Evolutionary conservation across 2,113 vertebrate species (phyloP).

Genomic region (Montifringilla adamsi): DNA sequence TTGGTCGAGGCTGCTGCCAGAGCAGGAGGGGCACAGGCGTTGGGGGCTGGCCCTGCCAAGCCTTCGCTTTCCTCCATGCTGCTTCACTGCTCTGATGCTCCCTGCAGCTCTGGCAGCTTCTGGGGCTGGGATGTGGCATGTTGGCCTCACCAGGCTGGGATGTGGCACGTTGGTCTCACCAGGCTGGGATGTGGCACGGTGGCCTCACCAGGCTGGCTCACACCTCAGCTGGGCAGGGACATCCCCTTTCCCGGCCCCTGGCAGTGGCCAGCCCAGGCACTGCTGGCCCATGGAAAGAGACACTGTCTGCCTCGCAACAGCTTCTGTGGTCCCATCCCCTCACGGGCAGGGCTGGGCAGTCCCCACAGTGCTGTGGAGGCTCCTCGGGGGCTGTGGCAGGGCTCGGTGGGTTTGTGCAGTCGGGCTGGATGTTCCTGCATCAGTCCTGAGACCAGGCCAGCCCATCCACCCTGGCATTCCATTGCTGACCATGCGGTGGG

Average conservation of each 20-base stretch:
- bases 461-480: neutral
- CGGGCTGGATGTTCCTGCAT: accelerated
- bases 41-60: accelerated
- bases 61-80: accelerated
- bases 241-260: neutral
- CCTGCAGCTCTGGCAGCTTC: neutral
- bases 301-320: accelerated
- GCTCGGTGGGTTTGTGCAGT: neutral
- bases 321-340: neutral
- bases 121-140: accelerated
- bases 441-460: neutral
- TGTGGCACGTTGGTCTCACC: too few species aligned
- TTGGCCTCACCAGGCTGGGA: accelerated
- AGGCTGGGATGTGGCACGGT: accelerated
- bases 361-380: accelerated
- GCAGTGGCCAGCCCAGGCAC: accelerated
- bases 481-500: accelerated
- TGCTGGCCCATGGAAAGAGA: neutral
- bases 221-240: neutral
- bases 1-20: accelerated
- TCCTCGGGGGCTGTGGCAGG: neutral
- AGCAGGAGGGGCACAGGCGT: accelerated
- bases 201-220: neutral
- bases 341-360: accelerated
- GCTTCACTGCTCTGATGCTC: accelerated